These are phyloP conservation scores for Pipistrellus nathusii DNA, from an alignment of 2,797 vertebrate genomes.

Conservation along the genomic window DNA sequence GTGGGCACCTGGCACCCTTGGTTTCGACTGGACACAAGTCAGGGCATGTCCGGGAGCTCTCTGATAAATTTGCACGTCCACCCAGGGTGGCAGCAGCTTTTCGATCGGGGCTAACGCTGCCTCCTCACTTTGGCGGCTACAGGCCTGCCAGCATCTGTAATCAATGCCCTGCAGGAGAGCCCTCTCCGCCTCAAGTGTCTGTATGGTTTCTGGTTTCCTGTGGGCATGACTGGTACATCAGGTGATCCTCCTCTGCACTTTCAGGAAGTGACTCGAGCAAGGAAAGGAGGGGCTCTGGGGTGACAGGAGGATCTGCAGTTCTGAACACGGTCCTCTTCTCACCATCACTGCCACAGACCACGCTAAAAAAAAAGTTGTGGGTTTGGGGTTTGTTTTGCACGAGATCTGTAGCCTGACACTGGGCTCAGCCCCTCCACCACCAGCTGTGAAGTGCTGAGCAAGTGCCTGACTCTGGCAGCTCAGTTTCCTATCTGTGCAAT, in stretches of 20 bases:
- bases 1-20: too few species aligned
- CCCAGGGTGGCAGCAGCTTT: neutral
- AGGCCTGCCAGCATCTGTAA: neutral
- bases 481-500: neutral
- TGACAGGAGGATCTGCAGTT: neutral
- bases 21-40: neutral
- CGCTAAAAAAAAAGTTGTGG: neutral
- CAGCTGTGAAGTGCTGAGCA: neutral
- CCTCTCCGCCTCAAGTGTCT: neutral
- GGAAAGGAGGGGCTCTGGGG: neutral
- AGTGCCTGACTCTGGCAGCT: neutral
- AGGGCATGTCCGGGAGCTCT: neutral
- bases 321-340: neutral
- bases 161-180: neutral
- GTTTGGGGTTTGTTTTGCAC: neutral
- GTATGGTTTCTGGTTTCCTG: neutral
- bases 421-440: neutral
- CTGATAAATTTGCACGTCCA: neutral
- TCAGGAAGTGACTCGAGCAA: neutral
- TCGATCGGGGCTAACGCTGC: neutral
- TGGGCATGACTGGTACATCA: neutral
- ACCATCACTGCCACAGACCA: neutral
- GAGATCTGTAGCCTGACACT: neutral
- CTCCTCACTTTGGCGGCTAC: neutral
- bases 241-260: neutral